Base-by-base conservation (phyloP, 2,888 invertebrate genomes). In the Sarcophaga variegata region DNA sequence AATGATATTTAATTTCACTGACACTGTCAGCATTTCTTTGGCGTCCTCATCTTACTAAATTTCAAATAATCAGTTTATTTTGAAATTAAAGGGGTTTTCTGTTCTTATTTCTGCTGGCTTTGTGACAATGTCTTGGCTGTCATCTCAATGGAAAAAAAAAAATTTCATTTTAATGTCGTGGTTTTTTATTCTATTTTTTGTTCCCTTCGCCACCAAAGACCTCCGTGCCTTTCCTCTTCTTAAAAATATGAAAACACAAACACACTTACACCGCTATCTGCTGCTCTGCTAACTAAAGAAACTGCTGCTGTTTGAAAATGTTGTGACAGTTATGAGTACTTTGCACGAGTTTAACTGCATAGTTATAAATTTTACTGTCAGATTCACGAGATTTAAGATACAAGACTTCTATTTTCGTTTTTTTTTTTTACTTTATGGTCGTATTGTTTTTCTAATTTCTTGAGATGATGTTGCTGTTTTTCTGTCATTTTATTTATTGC, bases 281-380 rank as follows among this genome's bases (percentile, higher is more conserved):
- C 37, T 37, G 4, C 3, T 11, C 27, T 63, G 22, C 49, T 37
- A 79, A 45, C 64, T 54, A 4, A 8, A 4, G 14, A 17, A 59
- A 59, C 14, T 59, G 45, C 69, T 64, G 72, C 72, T 80, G 72
- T 64, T 76, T 82, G 69, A 82, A 54, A 70, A 37, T 82, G 64
- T 66, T 77, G 11, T 78, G 83, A 83, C 83, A 83, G 77, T 83
- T 78, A 78, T 83, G 77, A 78, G 78, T 78, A 83, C 72, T 78
- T 78, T 83, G 83, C 78, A 78, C 83, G 72, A 83, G 62, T 78
- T 83, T 83, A 83, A 83, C 78, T 83, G 78, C 71, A 78, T 49
- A 74, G 83, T 69, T 83, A 78, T 83, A 72, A 78, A 83, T 78
- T 78, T 67, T 63, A 63, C 78, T 83, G 83, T 74, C 83, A 83